These are phyloP conservation scores for Porphyrio hochstetteri DNA, from an alignment of 2,113 vertebrate species.

Conservation along the genomic window DNA sequence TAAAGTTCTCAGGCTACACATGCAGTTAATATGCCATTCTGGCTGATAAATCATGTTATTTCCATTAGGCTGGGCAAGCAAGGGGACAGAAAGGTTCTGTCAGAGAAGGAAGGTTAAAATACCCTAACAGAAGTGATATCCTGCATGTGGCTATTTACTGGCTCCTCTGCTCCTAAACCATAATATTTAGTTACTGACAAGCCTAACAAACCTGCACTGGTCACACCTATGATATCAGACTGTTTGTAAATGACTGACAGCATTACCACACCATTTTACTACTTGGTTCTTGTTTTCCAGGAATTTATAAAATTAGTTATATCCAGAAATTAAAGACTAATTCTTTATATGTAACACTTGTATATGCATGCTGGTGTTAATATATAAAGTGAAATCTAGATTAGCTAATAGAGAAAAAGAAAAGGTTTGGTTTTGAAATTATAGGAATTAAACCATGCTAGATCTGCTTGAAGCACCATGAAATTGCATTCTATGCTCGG, in stretches of 20 bases:
- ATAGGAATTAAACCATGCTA: neutral
- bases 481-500: neutral
- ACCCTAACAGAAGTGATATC: neutral
- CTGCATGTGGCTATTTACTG: constrained; percentile 45
- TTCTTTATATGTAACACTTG: neutral
- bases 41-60: constrained; percentile 16
- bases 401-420: neutral
- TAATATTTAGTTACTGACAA: constrained; percentile 54
- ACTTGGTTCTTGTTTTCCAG: neutral
- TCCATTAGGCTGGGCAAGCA: neutral
- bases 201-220: constrained; percentile 37
- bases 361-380: neutral
- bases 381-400: neutral
- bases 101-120: too few species aligned
- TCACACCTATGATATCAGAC: neutral
- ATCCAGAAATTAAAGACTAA: neutral
- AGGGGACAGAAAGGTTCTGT: neutral
- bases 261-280: neutral
- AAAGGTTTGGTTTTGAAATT: neutral
- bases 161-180: constrained; percentile 11
- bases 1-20: constrained; percentile 20
- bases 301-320: neutral
- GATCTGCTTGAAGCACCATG: neutral
- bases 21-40: neutral
- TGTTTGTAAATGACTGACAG: neutral